Evolutionary conservation across 2,113 vertebrate species (phyloP).

Genomic region (Panthera uncia): DNA sequence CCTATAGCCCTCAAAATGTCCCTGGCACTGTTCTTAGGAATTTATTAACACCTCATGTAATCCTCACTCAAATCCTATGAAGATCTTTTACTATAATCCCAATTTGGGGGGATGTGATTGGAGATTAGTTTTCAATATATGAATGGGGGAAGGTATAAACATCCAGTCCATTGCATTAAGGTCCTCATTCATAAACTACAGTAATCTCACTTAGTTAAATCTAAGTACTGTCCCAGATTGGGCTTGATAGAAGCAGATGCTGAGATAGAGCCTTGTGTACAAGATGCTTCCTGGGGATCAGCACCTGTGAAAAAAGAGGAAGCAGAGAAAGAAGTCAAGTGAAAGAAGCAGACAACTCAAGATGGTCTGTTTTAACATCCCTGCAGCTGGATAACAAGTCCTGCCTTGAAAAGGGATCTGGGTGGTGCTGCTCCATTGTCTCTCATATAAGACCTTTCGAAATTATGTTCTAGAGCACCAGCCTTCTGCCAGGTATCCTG

Average conservation of each 20-base stretch:
- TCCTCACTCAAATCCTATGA: not conserved
- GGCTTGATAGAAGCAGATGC: not conserved
- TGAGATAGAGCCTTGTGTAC: not conserved
- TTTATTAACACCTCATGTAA: not conserved
- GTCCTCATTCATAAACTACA: not conserved
- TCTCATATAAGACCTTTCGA: not conserved
- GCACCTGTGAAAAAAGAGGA: not conserved
- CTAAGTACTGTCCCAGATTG: not conserved
- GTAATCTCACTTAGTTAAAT: not conserved
- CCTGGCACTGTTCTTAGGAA: not conserved
- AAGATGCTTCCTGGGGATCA: not conserved
- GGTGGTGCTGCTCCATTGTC: not conserved
- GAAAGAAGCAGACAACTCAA: not conserved
- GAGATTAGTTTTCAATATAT: not conserved
- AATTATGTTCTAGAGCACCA: not conserved
- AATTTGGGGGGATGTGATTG: not conserved
- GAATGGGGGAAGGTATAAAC: not conserved
- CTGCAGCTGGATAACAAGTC: not conserved
- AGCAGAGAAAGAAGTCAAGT: not conserved
- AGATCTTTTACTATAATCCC: not conserved
- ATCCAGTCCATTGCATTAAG: not conserved
- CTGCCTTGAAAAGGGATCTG: not conserved
- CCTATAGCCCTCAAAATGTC: not conserved
- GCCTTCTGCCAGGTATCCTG: not conserved
- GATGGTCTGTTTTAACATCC: no score